These are phyloP conservation scores for Hippocampus zosterae DNA, from an alignment of 2,113 vertebrate genomes.

Conservation along the genomic window DNA sequence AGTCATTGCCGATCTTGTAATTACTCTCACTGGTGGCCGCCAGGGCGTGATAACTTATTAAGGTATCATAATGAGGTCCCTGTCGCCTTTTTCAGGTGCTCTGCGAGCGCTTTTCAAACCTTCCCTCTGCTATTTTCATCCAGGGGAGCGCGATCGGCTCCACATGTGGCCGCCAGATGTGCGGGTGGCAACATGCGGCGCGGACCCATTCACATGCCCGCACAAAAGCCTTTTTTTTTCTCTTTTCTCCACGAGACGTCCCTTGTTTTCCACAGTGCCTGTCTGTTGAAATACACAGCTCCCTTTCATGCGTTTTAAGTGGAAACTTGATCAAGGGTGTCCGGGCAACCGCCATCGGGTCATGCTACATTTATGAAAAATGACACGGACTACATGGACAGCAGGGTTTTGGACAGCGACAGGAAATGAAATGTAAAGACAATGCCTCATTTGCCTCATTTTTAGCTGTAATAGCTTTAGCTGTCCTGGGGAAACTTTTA, in stretches of 20 bases:
- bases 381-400: neutral
- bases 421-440: neutral
- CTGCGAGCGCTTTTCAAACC: constrained; percentile 21
- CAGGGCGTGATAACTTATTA: constrained; percentile 62
- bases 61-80: constrained; percentile 57
- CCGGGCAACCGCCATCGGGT: neutral
- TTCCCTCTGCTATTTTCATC: constrained; percentile 6
- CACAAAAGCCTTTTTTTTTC: constrained; percentile 8
- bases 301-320: neutral
- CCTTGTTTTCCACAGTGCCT: constrained; percentile 15
- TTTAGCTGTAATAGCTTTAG: neutral
- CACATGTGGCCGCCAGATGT: constrained; percentile 47
- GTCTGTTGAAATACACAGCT: constrained; percentile 31
- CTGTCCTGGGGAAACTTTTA: neutral
- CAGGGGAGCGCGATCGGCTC: constrained; percentile 16
- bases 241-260: neutral
- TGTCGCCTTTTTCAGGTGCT: constrained; percentile 47
- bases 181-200: constrained; percentile 33
- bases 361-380: neutral
- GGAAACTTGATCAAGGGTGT: neutral
- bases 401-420: neutral
- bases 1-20: constrained; percentile 58
- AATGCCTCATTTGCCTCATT: neutral
- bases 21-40: constrained; percentile 43
- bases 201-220: neutral